These are phyloP conservation scores for Epizoanthus scotinus DNA, from an alignment of 92 coral and sea anemone species.

Conservation along the genomic window DNA sequence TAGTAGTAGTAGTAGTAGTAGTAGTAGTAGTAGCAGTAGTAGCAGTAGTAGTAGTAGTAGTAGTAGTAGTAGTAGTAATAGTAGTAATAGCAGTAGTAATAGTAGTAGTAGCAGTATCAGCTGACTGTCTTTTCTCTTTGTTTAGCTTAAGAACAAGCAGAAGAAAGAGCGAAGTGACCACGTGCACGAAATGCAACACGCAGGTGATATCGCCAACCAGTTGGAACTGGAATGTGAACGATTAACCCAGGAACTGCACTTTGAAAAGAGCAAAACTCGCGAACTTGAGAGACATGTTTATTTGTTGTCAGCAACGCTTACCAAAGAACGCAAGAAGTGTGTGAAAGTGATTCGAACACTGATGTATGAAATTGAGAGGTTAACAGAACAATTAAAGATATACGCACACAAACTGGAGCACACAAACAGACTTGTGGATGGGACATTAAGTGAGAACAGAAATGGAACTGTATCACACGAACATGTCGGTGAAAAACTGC, in stretches of 20 bases:
- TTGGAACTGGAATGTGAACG: slow-evolving; percentile 76
- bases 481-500: slow-evolving; percentile 4
- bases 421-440: slow-evolving; percentile 19
- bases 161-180: slow-evolving; percentile 44
- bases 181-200: slow-evolving; percentile 13
- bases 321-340: slow-evolving; percentile 78
- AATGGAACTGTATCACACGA: not conserved
- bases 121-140: not conserved
- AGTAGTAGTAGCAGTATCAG: not conserved
- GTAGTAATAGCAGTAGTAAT: not conserved
- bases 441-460: not conserved
- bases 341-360: slow-evolving; percentile 71
- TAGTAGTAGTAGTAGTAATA: no score
- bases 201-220: slow-evolving; percentile 25
- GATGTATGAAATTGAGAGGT: slow-evolving; percentile 72
- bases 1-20: not conserved
- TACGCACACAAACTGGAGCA: slow-evolving; percentile 24
- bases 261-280: slow-evolving; percentile 73
- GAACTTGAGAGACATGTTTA: slow-evolving; percentile 75
- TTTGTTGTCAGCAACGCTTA: slow-evolving; percentile 58
- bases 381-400: slow-evolving; percentile 55
- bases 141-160: slow-evolving; percentile 49
- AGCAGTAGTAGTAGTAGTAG: no score
- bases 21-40: no score
- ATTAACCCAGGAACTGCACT: slow-evolving; percentile 62